Conservation (phyloP, 2,113 vertebrate genomes). For the Antennarius striatus region DNA sequence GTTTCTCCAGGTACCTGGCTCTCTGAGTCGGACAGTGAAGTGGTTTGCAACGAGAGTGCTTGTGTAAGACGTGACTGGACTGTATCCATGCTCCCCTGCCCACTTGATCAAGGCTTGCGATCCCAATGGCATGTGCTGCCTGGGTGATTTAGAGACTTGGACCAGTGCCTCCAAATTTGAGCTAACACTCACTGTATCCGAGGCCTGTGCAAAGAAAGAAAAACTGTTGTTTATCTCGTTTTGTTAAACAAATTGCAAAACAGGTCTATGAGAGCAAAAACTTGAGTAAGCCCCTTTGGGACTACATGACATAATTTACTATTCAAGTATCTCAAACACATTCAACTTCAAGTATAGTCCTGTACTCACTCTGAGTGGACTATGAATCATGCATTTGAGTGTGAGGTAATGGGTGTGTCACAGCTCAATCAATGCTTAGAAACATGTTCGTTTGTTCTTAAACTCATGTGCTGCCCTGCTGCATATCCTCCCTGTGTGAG, state of each 20-base stretch:
- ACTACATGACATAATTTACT: constrained; percentile 8
- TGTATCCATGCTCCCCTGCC: constrained; percentile 83
- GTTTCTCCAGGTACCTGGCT: constrained; percentile 78
- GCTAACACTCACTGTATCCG: constrained; percentile 87
- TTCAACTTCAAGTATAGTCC: constrained; percentile 46
- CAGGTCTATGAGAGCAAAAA: background rate
- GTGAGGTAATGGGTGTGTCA: constrained; percentile 51
- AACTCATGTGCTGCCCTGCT: constrained; percentile 52
- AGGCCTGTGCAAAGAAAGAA: constrained; percentile 77
- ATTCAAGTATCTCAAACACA: constrained; percentile 16
- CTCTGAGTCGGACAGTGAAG: constrained; percentile 86
- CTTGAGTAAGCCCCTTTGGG: background rate
- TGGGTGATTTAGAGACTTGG: constrained; percentile 63
- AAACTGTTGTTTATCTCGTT: background rate
- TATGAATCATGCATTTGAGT: constrained; percentile 37
- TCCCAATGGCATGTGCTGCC: constrained; percentile 81
- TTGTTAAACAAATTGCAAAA: background rate
- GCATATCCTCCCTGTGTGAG: constrained; percentile 44
- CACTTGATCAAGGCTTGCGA: constrained; percentile 87
- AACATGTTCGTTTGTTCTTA: constrained; percentile 53
- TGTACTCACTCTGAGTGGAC: constrained; percentile 25
- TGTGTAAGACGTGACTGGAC: constrained; percentile 90
- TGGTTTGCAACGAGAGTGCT: constrained; percentile 88
- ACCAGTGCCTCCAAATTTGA: constrained; percentile 57
- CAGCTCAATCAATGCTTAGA: constrained; percentile 47